Base-by-base conservation (phyloP, 1,140 invertebrate genomes). In the Oryzaephilus surinamensis region DNA sequence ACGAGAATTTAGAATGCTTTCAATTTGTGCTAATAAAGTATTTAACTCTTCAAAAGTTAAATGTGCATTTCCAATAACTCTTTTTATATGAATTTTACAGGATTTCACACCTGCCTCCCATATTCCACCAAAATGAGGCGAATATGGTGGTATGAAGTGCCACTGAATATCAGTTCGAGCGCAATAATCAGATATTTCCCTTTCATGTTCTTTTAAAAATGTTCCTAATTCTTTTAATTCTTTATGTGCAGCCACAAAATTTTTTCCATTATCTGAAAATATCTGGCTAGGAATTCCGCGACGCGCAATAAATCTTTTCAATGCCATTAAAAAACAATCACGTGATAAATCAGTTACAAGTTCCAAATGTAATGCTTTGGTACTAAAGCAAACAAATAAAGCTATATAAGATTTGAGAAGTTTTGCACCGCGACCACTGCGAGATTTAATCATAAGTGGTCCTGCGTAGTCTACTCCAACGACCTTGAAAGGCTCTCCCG, bases 311-410 rank as follows among this genome's bases (percentile, higher is more conserved):
- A 48, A 48, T 19, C 40, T 15, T 17, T 13, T 26, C 6, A 38
- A 19, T 20, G 40, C 35, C 6, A 21, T 30, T 7, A 46, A 7
- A 34, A 46, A 46, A 11, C n/a, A 2, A 4, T 44, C 18, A 7
- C 14, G 14, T 14, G 31, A 23, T 10, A 64, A 19, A 37, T 60
- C 48, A 1, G 36, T 33, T 0, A 61, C 59, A 2, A 62, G 8
- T 41, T 68, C 62, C n/a, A 68, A 26, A 39, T 66, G 65, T 8
- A 63, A 45, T 2, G 59, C 61, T 33, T 53, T 53, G 3, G 63
- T 64, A 0, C 45, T 43, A 34, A 63, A 57, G 42, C 62, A 66
- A 10, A 14, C 20, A 5, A 14, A 19, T 18, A 34, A 10, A 20
- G 11, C 18, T 7, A 34, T 13, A 6, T 19, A 19, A 19, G 32